Evolutionary conservation across 92 coral and sea anemone genomes (phyloP), one percentile per base, ranked within the genome.

Genomic region (Epizoanthus ramosus): DNA sequence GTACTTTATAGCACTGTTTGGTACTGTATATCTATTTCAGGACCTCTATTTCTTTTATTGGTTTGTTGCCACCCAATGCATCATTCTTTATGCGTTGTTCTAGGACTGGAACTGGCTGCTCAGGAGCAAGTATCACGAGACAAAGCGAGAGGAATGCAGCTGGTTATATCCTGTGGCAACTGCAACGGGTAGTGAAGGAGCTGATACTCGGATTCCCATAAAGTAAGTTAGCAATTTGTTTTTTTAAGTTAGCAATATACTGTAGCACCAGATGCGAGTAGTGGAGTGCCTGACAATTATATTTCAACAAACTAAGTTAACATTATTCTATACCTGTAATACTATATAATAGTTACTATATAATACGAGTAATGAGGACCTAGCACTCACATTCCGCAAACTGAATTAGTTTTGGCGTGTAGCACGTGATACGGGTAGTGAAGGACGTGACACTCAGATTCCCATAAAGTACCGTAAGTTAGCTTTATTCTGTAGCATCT

Each of bases 31-130:
- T 0, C 31, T 28, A 28, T 28, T 28, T 28, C 31, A 28, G 31
- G 1, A 28, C 31, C 31, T 28, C 31, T 28, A 28, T 28, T 28
- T 28, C n/a, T n/a, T 28, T 0, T 28, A 37, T 37, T 6, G 43
- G 3, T 37, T 37, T 37, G 6, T 37, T 37, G 43, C 43, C 43
- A 37, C 6, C 5, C 43, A 37, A 37, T 37, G 43, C 43, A 16
- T 69, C 16, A 69, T 53, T 35, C 13, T 39, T 5, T 39, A 21
- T 41, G 47, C 25, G 33, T 15, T 23, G 9, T 28, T 67, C 0
- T 83, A 93, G 97, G 97, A 85, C 21, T 93, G 97, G 97, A 80
- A 86, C 35, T 74, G 85, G 88, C 86, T 93, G 33, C 61, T 86
- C 65, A 84, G 68, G 41, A 91, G 88, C 76, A 82, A 66, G 21